phyloP scores from a whole-genome alignment of 1,140 invertebrate species.

The Tribolium madens region DNA sequence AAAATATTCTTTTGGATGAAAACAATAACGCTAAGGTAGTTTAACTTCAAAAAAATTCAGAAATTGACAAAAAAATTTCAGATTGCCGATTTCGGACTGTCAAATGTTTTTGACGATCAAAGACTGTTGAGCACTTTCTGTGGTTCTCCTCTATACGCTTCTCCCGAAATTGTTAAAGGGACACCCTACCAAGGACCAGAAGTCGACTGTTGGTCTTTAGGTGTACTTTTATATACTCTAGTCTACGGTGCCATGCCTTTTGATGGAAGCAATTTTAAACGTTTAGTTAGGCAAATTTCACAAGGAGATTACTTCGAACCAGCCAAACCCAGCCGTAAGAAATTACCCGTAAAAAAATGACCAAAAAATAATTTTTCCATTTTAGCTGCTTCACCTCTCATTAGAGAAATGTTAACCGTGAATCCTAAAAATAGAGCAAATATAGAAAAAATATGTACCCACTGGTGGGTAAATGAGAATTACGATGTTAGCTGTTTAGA shows the following conservation, averaged over 20 bases:
- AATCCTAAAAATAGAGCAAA: conserved; percentile 89
- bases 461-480: conserved; percentile 94
- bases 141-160: conserved; percentile 97
- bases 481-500: conserved; percentile 87
- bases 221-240: conserved; percentile 96
- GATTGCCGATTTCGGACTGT: conserved; percentile 99
- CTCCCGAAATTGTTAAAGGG: conserved; percentile 98
- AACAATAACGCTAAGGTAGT: conserved; percentile 93
- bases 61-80: conserved; percentile 63
- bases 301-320: conserved; percentile 98
- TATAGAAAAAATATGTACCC: conserved; percentile 93
- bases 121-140: conserved; percentile 94
- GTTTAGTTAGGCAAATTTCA: conserved; percentile 96
- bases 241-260: conserved; percentile 99
- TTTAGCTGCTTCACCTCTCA: conserved; percentile 91
- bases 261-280: conserved; percentile 98
- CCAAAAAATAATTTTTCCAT: conserved; percentile 56
- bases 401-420: conserved; percentile 93
- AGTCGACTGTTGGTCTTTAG: conserved; percentile 95
- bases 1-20: conserved; percentile 97
- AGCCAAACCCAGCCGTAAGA: conserved; percentile 89
- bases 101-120: conserved; percentile 96
- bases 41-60: not conserved
- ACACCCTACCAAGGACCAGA: conserved; percentile 98
- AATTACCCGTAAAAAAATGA: no score